A percentile compares a stretch with the other conserved stretches of the same genome.
phyloP scores from a whole-genome alignment of 2,888 invertebrate genomes.

The Lasius fuliginosus region DNA sequence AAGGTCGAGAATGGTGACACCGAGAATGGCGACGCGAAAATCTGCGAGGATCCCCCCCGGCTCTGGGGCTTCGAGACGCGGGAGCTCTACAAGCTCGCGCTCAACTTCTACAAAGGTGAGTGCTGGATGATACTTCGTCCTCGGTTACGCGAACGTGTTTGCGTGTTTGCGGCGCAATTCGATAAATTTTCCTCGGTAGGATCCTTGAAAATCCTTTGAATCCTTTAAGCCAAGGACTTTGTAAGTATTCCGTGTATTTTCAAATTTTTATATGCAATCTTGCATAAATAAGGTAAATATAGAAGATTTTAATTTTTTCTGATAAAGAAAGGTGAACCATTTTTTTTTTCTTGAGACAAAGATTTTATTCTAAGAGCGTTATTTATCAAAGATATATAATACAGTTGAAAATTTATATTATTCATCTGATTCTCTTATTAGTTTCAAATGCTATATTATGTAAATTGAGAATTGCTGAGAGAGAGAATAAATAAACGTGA shows the following conservation, averaged over 20 bases:
- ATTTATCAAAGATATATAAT: neutral
- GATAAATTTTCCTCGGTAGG: neutral
- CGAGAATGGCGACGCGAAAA: slow-evolving; percentile 75
- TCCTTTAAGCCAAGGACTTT: neutral
- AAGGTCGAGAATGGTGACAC: slow-evolving; percentile 48
- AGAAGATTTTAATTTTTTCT: too few relatives aligned
- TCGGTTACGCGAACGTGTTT: neutral
- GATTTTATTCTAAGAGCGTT: neutral
- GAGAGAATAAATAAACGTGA: neutral
- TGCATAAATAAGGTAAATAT: too few relatives aligned
- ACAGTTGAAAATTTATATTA: neutral
- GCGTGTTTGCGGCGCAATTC: neutral
- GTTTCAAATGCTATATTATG: neutral
- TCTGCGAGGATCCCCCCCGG: slow-evolving; percentile 77
- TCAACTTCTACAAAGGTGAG: slow-evolving; percentile 97
- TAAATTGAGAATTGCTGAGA: neutral
- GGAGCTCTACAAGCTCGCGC: slow-evolving; percentile 95
- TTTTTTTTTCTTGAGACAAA: neutral
- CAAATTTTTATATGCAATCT: neutral
- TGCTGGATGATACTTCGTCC: slow-evolving; percentile 57
- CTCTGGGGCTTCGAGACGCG: slow-evolving; percentile 86
- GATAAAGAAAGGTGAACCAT: neutral
- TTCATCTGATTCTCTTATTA: neutral
- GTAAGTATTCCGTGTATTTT: neutral
- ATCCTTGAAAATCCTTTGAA: neutral